Percentiles rank a stretch among this genome's conserved stretches.
Evolutionary conservation across 1,140 invertebrate genomes (phyloP).

Genomic region (Teleopsis dalmanni): DNA sequence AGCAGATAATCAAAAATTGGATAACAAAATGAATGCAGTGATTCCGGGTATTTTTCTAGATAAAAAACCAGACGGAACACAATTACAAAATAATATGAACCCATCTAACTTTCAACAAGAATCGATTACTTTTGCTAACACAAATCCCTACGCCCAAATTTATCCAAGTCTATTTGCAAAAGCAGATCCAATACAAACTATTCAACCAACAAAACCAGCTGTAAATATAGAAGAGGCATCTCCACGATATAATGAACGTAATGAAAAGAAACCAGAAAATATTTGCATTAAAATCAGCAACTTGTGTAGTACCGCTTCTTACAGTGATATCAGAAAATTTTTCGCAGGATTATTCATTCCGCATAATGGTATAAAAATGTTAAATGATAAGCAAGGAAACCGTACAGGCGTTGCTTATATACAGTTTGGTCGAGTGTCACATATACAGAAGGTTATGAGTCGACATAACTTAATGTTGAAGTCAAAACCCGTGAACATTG

Average conservation of each 20-base stretch:
- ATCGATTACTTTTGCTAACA: constrained; percentile 33
- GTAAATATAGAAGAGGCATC: neutral
- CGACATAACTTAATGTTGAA: constrained; percentile 52
- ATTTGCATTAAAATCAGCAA: constrained; percentile 64
- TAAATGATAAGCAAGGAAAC: constrained; percentile 70
- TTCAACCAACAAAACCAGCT: neutral
- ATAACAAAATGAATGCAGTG: too few relatives aligned
- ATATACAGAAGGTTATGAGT: constrained; percentile 62
- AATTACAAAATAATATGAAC: neutral
- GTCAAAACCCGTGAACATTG: constrained; percentile 45
- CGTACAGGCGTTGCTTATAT: constrained; percentile 73
- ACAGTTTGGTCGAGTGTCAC: constrained; percentile 60
- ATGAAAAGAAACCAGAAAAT: constrained; percentile 26
- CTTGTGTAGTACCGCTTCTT: constrained; percentile 58
- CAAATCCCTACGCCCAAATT: constrained; percentile 39
- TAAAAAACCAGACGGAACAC: constrained; percentile 3
- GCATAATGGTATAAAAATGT: constrained; percentile 76
- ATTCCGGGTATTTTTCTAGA: constrained; percentile 11
- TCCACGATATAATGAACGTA: neutral
- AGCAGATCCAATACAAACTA: constrained; percentile 6
- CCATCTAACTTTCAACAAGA: constrained; percentile 11
- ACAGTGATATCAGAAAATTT: constrained; percentile 70
- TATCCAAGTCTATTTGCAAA: constrained; percentile 37
- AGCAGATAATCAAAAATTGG: too few relatives aligned
- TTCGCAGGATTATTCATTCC: constrained; percentile 72